phyloP scores from a whole-genome alignment of 2,888 invertebrate genomes.

The Tridacna crocea region DNA sequence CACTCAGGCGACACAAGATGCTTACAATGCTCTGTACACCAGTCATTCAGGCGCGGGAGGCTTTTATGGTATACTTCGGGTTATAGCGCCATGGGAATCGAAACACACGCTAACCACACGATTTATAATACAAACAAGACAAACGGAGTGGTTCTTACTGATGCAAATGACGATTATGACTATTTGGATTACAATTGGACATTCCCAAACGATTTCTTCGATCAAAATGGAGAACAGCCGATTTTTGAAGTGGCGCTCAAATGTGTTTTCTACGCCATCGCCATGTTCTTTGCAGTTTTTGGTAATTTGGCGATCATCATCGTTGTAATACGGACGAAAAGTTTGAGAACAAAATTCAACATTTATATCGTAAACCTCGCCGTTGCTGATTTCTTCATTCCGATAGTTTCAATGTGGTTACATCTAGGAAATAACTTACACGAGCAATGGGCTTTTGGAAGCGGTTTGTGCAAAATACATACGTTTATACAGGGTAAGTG shows the following conservation, averaged over 20 bases:
- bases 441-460: slow-evolving; percentile 58
- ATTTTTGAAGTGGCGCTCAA: slow-evolving; percentile 47
- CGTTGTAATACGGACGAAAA: slow-evolving; percentile 58
- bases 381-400: slow-evolving; percentile 60
- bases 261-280: slow-evolving; percentile 52
- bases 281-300: slow-evolving; percentile 48
- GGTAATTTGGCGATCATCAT: slow-evolving; percentile 60
- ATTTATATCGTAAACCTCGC: slow-evolving; percentile 66
- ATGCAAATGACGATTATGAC: neutral
- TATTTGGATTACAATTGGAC: slow-evolving; percentile 32
- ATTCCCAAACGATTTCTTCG: slow-evolving; percentile 19
- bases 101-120: too few species aligned
- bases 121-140: too few species aligned
- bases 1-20: too few species aligned
- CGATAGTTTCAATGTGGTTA: slow-evolving; percentile 65
- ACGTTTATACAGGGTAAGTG: slow-evolving; percentile 66
- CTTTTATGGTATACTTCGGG: too few species aligned
- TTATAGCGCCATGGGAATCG: too few species aligned
- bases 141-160: too few species aligned
- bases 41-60: too few species aligned
- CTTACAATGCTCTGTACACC: too few species aligned
- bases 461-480: slow-evolving; percentile 62
- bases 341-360: slow-evolving; percentile 69
- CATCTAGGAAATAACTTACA: slow-evolving; percentile 57
- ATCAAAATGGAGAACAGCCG: slow-evolving; percentile 20